These are phyloP conservation scores for Baronia brevicornis DNA, from an alignment of 2,888 invertebrate genomes.

Conservation along the genomic window DNA sequence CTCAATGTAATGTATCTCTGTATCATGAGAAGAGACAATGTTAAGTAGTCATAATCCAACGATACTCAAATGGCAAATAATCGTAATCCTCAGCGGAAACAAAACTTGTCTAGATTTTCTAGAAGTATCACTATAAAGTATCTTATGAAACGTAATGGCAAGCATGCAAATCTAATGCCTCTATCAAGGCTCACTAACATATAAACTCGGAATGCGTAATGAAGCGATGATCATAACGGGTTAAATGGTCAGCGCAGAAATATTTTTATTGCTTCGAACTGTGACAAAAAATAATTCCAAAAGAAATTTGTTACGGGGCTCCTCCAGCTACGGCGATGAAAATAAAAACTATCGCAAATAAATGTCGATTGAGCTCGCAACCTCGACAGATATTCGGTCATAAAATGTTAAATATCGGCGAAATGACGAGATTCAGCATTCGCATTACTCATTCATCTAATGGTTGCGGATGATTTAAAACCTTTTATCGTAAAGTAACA, in stretches of 20 bases:
- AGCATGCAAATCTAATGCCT: slow-evolving; percentile 69
- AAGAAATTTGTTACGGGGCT: slow-evolving; percentile 44
- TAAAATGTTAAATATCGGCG: slow-evolving; percentile 68
- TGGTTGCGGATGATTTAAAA: slow-evolving; percentile 72
- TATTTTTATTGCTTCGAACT: slow-evolving; percentile 62
- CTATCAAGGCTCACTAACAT: slow-evolving; percentile 52
- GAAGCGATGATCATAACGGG: slow-evolving; percentile 67
- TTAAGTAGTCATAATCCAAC: slow-evolving; percentile 26
- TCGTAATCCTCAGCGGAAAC: slow-evolving; percentile 50
- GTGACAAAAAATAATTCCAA: slow-evolving; percentile 51
- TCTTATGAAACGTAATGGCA: slow-evolving; percentile 41
- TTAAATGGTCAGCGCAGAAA: slow-evolving; percentile 66
- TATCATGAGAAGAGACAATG: neutral
- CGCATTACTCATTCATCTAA: slow-evolving; percentile 73
- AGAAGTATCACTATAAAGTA: slow-evolving; percentile 35
- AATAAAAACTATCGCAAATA: slow-evolving; percentile 46
- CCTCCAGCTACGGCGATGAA: slow-evolving; percentile 34
- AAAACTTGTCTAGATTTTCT: slow-evolving; percentile 47
- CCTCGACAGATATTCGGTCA: slow-evolving; percentile 64
- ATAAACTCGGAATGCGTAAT: slow-evolving; percentile 64
- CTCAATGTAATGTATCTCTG: too few relatives aligned
- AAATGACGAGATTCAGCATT: slow-evolving; percentile 66
- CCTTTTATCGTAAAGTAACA: slow-evolving; percentile 73
- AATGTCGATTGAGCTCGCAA: slow-evolving; percentile 58
- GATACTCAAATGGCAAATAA: slow-evolving; percentile 53